These are phyloP conservation scores for Pediacus dermestoides DNA, from an alignment of 2,888 invertebrate species.

Conservation along the genomic window DNA sequence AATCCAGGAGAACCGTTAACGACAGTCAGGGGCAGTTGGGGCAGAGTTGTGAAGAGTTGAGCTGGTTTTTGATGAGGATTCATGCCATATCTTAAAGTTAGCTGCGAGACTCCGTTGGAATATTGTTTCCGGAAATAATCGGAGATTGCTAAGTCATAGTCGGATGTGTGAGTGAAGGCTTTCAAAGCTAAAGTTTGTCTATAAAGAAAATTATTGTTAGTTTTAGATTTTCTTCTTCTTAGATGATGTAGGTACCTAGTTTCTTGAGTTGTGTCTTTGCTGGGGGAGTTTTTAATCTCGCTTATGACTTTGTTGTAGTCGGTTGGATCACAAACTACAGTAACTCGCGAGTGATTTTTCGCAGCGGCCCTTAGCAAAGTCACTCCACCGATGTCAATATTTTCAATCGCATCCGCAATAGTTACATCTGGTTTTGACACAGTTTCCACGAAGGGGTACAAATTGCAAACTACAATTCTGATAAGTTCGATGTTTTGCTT, in stretches of 20 bases:
- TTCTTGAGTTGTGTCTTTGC: conserved; percentile 66
- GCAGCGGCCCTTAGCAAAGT: conserved; percentile 93
- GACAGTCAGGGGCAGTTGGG: conserved; percentile 79
- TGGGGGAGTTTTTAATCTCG: conserved; percentile 63
- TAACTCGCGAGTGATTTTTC: conserved; percentile 93
- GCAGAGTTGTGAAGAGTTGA: conserved; percentile 78
- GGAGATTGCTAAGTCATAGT: conserved; percentile 91
- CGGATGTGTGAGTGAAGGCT: conserved; percentile 94
- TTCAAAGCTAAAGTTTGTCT: conserved; percentile 80
- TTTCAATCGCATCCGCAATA: conserved; percentile 87
- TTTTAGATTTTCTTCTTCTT: too few relatives aligned
- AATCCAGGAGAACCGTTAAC: conserved; percentile 95
- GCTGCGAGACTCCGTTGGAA: conserved; percentile 70
- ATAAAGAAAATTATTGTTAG: too few relatives aligned
- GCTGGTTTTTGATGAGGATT: conserved; percentile 98
- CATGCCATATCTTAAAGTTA: conserved; percentile 91
- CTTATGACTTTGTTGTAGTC: conserved; percentile 77
- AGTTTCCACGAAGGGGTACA: conserved; percentile 92
- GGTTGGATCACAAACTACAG: conserved; percentile 85
- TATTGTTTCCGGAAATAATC: conserved; percentile 94
- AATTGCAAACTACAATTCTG: conserved; percentile 89
- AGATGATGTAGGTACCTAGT: conserved; percentile 61
- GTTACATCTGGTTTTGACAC: conserved; percentile 77
- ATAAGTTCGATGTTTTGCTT: conserved; percentile 77
- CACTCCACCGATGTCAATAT: conserved; percentile 96